Conservation (phyloP, 2,113 vertebrate species). For the Gymnorhina tibicen region DNA sequence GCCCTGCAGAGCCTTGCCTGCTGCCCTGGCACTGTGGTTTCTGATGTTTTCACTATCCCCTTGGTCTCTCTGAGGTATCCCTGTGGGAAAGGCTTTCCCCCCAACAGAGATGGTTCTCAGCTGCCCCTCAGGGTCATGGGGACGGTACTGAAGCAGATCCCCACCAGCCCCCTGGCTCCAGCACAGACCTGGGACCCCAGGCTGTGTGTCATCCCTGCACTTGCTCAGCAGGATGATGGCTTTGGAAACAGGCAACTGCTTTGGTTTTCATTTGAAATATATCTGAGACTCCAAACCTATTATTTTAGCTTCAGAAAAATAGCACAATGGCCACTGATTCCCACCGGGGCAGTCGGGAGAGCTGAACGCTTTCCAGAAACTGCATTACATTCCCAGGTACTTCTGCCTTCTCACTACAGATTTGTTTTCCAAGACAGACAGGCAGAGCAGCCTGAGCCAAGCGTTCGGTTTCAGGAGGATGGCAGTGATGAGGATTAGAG, state of each 20-base stretch:
- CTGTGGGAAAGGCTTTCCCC: not conserved
- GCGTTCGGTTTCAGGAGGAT: not conserved
- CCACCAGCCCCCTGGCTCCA: not conserved
- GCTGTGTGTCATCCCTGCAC: not conserved
- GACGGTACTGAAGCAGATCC: fast-evolving
- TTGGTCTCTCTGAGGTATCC: not conserved
- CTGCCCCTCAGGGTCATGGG: not conserved
- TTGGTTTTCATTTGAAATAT: not conserved
- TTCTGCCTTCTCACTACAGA: not conserved
- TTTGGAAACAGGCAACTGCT: not conserved
- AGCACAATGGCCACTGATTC: not conserved
- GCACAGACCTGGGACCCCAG: not conserved
- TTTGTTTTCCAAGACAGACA: slow-evolving; percentile 7
- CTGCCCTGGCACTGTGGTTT: not conserved
- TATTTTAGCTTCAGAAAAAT: not conserved
- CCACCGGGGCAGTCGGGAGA: not conserved
- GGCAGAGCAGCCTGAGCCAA: slow-evolving; percentile 18
- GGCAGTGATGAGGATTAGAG: slow-evolving; percentile 33
- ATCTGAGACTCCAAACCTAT: not conserved
- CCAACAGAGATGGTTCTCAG: not conserved
- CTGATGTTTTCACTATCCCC: not conserved
- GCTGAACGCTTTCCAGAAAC: not conserved
- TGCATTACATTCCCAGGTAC: not conserved
- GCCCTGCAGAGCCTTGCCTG: not conserved
- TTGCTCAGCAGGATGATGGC: not conserved